Evolutionary conservation across 2,113 vertebrate genomes (phyloP).

Genomic region (Prolemur simus): DNA sequence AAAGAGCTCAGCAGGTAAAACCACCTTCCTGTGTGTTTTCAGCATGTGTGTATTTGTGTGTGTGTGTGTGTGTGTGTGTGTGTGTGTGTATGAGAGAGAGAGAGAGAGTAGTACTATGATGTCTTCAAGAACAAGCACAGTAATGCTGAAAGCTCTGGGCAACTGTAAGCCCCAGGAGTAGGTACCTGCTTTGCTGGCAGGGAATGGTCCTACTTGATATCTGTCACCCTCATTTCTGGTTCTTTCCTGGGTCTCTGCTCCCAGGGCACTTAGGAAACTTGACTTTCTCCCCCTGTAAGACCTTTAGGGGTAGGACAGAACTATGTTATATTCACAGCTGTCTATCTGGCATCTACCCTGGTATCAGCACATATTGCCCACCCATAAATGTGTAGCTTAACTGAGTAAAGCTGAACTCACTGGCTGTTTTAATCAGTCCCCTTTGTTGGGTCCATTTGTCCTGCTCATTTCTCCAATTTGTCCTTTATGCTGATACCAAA

Average conservation of each 20-base stretch:
- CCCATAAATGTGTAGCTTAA: neutral
- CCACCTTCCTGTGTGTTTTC: neutral
- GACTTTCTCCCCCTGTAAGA: neutral
- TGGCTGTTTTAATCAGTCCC: neutral
- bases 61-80: neutral
- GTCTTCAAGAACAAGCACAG: neutral
- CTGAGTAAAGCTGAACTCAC: neutral
- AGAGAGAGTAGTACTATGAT: rapidly evolving
- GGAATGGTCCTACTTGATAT: neutral
- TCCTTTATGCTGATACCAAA: neutral
- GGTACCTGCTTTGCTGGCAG: neutral
- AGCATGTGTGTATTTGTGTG: neutral
- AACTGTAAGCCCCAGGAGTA: too few species aligned
- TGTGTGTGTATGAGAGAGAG: rapidly evolving
- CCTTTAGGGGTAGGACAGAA: neutral
- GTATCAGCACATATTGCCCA: neutral
- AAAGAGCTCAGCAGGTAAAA: neutral
- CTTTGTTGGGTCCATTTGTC: neutral
- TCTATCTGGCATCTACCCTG: neutral
- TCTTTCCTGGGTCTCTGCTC: neutral
- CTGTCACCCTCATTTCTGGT: neutral
- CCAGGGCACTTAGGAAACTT: neutral
- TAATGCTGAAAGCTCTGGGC: neutral
- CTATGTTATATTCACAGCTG: neutral
- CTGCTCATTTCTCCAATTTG: neutral